Evolutionary conservation across 2,888 invertebrate genomes (phyloP).

Genomic region (Psococerastis gibbosa): DNA sequence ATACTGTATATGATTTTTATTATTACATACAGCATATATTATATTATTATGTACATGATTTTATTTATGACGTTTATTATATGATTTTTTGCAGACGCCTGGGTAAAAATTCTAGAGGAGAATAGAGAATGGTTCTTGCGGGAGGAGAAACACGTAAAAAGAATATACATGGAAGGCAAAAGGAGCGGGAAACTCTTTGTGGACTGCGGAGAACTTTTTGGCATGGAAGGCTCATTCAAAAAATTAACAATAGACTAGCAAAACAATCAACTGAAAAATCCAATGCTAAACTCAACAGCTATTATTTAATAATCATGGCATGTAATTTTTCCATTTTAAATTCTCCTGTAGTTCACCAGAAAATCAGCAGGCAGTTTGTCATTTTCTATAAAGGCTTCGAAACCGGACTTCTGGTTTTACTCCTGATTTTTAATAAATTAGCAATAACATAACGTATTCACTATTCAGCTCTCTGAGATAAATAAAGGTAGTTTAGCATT

Average conservation of each 20-base stretch:
- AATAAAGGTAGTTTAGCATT: conserved; percentile 6
- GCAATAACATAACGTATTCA: too few species aligned
- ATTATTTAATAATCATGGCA: neutral
- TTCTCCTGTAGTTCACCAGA: neutral
- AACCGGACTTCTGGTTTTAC: too few species aligned
- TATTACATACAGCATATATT: too few species aligned
- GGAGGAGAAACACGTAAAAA: conserved; percentile 44
- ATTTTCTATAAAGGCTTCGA: neutral
- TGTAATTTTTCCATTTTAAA: neutral
- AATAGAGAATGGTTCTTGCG: conserved; percentile 64
- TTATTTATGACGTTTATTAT: too few species aligned
- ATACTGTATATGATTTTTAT: too few species aligned
- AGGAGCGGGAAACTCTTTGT: conserved; percentile 42
- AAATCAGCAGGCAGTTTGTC: too few species aligned
- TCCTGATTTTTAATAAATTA: too few species aligned
- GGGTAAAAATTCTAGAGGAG: conserved; percentile 56
- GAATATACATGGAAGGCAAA: conserved; percentile 45
- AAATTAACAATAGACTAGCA: conserved; percentile 14
- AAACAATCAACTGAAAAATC: too few species aligned
- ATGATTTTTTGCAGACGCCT: conserved; percentile 36
- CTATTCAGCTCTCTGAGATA: neutral
- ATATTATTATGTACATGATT: too few species aligned
- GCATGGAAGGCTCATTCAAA: conserved; percentile 16
- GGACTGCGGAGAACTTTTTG: conserved; percentile 12
- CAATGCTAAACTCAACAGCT: conserved; percentile 1